Conservation (phyloP, 1,140 invertebrate genomes). For the Coelopa frigida region DNA sequence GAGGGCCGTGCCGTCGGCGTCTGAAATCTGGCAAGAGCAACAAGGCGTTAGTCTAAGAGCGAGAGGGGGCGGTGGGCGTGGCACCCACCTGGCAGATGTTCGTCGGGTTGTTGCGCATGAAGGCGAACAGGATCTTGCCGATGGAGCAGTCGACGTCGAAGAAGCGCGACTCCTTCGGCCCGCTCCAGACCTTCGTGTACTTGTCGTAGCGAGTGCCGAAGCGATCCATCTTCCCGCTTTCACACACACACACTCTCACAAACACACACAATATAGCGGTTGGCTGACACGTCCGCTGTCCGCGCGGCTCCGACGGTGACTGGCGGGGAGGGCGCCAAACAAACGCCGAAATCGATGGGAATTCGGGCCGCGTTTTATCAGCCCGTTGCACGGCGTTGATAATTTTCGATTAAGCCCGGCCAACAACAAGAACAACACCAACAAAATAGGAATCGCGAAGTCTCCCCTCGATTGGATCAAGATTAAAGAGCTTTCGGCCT, state of each 20-base stretch:
- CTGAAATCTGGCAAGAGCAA: slow-evolving; percentile 23
- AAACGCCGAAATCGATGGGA: not conserved
- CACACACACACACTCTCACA: not conserved
- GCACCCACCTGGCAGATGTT: slow-evolving; percentile 31
- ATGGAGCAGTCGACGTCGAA: slow-evolving; percentile 40
- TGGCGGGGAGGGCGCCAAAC: not conserved
- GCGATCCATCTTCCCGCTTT: slow-evolving; percentile 25
- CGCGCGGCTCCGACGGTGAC: not conserved
- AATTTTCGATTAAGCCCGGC: no score
- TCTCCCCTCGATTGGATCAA: no score
- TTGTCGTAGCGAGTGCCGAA: slow-evolving; percentile 37
- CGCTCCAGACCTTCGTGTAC: slow-evolving; percentile 42
- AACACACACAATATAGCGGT: not conserved
- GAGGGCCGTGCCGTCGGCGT: slow-evolving; percentile 35
- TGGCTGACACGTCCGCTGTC: not conserved
- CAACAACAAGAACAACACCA: no score
- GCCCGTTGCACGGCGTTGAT: not conserved
- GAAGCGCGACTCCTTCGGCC: slow-evolving; percentile 34
- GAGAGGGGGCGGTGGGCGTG: not conserved
- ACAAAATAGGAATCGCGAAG: no score
- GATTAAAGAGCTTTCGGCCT: no score
- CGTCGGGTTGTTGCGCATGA: slow-evolving; percentile 37
- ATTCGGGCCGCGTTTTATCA: not conserved
- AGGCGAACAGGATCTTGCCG: slow-evolving; percentile 39
- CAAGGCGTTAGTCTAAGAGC: not conserved